Percentiles rank a stretch among this genome's conserved stretches.
These are phyloP conservation scores for Orthonevra nobilis DNA, from an alignment of 2,888 invertebrate genomes.

Conservation along the genomic window DNA sequence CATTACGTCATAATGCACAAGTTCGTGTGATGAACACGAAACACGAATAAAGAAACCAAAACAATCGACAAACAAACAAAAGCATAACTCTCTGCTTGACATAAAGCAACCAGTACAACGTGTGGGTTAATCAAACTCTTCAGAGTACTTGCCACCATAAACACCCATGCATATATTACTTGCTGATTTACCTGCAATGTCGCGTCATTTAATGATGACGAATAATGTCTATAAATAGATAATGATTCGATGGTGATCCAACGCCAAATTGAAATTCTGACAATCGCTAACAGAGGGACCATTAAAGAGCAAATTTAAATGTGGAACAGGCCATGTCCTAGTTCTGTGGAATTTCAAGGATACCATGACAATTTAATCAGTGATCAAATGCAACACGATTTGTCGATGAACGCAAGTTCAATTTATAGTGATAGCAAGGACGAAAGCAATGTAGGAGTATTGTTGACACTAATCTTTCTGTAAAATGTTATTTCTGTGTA, in stretches of 20 bases:
- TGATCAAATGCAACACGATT: slow-evolving; percentile 32
- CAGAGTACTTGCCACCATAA: slow-evolving; percentile 1
- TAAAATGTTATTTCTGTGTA: too few species aligned
- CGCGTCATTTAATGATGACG: slow-evolving; percentile 43
- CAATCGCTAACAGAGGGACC: too few species aligned
- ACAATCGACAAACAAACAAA: background rate
- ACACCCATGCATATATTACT: slow-evolving; percentile 16
- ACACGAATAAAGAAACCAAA: slow-evolving; percentile 2
- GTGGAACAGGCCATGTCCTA: too few species aligned
- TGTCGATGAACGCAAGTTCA: too few species aligned
- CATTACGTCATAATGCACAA: slow-evolving; percentile 21
- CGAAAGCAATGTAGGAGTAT: too few species aligned
- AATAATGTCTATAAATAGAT: slow-evolving; percentile 53
- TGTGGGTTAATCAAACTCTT: slow-evolving; percentile 33
- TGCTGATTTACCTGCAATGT: slow-evolving; percentile 19
- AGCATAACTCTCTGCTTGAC: background rate
- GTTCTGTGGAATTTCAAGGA: slow-evolving; percentile 32
- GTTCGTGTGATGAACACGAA: too few species aligned
- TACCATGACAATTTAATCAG: slow-evolving; percentile 26
- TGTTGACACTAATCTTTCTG: too few species aligned
- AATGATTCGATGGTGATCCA: slow-evolving; percentile 26
- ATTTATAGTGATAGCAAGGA: too few species aligned
- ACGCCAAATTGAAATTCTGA: too few species aligned
- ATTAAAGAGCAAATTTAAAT: too few species aligned
- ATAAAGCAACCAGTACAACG: background rate